Evolutionary conservation across 1,140 invertebrate genomes (phyloP).

Genomic region (Drosophila nikananu): DNA sequence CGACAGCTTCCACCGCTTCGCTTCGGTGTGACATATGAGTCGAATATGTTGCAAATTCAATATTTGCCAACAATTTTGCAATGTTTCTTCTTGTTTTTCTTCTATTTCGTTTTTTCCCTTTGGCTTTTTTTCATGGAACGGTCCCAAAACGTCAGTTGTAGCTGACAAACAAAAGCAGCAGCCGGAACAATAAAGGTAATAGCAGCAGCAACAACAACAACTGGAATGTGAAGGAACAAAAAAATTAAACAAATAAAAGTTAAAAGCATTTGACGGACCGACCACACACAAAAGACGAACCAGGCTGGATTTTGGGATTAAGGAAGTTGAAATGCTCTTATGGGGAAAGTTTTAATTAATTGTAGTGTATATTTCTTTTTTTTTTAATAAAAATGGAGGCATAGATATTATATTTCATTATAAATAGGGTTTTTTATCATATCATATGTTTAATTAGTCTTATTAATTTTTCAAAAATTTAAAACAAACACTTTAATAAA

Average conservation of each 20-base stretch:
- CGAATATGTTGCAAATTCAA: constrained; percentile 85
- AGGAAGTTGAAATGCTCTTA: constrained; percentile 33
- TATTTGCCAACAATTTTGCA: constrained; percentile 85
- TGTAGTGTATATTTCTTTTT: no score
- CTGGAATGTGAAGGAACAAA: constrained; percentile 35
- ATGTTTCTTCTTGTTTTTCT: constrained; percentile 60
- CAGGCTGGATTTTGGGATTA: neutral
- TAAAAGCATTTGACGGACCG: constrained; percentile 75
- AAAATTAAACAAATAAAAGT: constrained; percentile 71
- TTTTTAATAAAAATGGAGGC: neutral
- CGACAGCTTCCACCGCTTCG: constrained; percentile 52
- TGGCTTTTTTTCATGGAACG: constrained; percentile 29
- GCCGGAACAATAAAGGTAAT: constrained; percentile 36
- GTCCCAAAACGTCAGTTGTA: constrained; percentile 62
- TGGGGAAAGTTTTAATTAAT: constrained; percentile 2
- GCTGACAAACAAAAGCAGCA: constrained; percentile 64
- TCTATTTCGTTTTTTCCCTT: constrained; percentile 21
- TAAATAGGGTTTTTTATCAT: neutral
- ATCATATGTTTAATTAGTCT: neutral
- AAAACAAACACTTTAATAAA: no score
- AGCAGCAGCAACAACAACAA: constrained; percentile 42
- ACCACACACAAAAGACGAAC: constrained; percentile 28
- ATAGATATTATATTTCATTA: neutral
- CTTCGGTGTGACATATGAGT: constrained; percentile 73
- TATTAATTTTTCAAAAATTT: no score